These are phyloP conservation scores for Geodia barretti DNA, from an alignment of 37 sponge, comb jelly and placozoan genomes.

Conservation along the genomic window DNA sequence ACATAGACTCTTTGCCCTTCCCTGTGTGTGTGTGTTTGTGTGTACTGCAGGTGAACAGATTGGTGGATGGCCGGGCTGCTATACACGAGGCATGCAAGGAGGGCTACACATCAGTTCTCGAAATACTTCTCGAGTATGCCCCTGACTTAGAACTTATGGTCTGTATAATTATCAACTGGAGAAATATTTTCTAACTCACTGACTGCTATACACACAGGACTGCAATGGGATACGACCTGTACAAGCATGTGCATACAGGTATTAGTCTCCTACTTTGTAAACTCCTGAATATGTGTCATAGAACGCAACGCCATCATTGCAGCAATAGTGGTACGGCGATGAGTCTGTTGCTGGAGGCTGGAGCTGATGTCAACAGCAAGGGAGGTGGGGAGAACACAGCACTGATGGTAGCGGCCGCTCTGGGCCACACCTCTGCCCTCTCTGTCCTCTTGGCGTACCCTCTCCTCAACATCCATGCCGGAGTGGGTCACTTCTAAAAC, in stretches of 20 bases:
- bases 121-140: constrained; percentile 43
- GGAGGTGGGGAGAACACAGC: constrained; percentile 37
- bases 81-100: constrained; percentile 54
- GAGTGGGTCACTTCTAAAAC: no score
- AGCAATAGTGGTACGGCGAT: constrained; percentile 36
- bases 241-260: no score
- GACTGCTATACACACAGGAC: no score
- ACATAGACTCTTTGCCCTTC: background rate
- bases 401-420: constrained; percentile 31
- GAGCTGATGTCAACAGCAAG: constrained; percentile 50
- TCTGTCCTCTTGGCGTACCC: background rate
- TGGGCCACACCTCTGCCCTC: constrained; percentile 2
- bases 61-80: constrained; percentile 43
- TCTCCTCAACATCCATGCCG: background rate
- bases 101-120: constrained; percentile 18
- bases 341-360: constrained; percentile 37
- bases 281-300: constrained; percentile 24
- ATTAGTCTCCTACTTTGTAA: no score
- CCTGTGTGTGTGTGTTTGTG: background rate
- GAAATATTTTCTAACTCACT: no score
- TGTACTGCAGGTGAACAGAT: constrained; percentile 47
- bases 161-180: no score
- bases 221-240: no score
- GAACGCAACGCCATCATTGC: background rate
- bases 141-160: constrained; percentile 70